phyloP scores from a whole-genome alignment of 2,113 vertebrate species.

The Ploceus nigricollis region DNA sequence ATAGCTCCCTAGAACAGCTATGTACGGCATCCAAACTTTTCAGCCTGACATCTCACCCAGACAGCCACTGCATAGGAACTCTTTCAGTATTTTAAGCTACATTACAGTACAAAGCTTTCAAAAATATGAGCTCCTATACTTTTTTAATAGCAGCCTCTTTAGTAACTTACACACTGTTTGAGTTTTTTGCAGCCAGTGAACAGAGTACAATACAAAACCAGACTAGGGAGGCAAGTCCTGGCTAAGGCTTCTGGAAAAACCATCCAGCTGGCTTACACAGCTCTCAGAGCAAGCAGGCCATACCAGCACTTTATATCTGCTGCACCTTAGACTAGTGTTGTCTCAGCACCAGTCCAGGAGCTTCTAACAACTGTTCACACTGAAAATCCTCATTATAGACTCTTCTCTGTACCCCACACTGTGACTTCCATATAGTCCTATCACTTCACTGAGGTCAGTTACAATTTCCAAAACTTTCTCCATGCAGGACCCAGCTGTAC shows the following conservation, averaged over 20 bases:
- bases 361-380: not conserved
- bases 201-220: not conserved
- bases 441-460: not conserved
- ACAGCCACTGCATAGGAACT: not conserved
- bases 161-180: not conserved
- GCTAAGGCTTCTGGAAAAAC: not conserved
- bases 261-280: not conserved
- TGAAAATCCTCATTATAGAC: not conserved
- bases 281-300: not conserved
- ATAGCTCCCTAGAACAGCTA: constrained; percentile 27
- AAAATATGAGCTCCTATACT: not conserved
- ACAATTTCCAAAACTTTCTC: not conserved
- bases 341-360: not conserved
- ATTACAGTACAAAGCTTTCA: not conserved
- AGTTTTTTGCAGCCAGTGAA: not conserved
- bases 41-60: not conserved
- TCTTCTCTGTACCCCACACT: not conserved
- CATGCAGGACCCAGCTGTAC: not conserved
- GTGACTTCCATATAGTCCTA: not conserved
- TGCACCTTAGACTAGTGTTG: not conserved
- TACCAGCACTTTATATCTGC: not conserved
- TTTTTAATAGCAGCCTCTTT: not conserved
- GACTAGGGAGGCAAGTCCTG: not conserved
- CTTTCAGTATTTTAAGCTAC: not conserved
- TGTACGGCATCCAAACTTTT: constrained; percentile 11